Conservation (phyloP, 2,888 invertebrate genomes). For the Microctonus brassicae region DNA sequence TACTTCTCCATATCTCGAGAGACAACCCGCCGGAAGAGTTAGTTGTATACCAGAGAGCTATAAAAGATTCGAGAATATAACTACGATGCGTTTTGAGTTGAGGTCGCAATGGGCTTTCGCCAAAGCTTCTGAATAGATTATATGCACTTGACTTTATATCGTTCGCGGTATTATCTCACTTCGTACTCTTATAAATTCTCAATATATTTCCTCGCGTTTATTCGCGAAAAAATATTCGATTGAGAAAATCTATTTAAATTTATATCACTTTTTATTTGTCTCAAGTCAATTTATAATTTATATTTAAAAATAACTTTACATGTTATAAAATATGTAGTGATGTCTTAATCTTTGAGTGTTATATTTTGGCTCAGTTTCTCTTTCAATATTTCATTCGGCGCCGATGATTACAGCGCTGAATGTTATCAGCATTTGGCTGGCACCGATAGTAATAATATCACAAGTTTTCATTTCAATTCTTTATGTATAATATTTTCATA, state of each 20-base stretch:
- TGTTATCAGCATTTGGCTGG: background rate
- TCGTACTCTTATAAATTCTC: background rate
- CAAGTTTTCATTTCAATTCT: conserved; percentile 47
- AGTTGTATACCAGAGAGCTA: background rate
- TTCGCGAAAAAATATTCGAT: background rate
- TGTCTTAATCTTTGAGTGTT: background rate
- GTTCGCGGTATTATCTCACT: background rate
- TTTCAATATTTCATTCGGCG: background rate
- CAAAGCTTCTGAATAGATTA: conserved; percentile 41
- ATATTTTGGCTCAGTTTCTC: background rate
- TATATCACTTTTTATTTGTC: background rate
- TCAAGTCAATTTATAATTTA: too few relatives aligned
- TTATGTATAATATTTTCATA: conserved; percentile 43
- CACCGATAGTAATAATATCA: conserved; percentile 44
- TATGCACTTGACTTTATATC: conserved; percentile 48
- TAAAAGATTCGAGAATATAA: conserved; percentile 1
- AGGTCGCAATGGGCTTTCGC: conserved; percentile 34
- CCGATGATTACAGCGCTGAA: conserved; percentile 1
- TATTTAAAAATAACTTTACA: too few relatives aligned
- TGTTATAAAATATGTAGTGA: too few relatives aligned
- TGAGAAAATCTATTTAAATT: background rate
- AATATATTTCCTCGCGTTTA: background rate
- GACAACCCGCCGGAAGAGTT: conserved; percentile 16
- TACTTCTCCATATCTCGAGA: conserved; percentile 9
- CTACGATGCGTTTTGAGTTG: background rate